Evolutionary conservation across 1,140 invertebrate genomes (phyloP).

Genomic region (Sminthurinus signatus): DNA sequence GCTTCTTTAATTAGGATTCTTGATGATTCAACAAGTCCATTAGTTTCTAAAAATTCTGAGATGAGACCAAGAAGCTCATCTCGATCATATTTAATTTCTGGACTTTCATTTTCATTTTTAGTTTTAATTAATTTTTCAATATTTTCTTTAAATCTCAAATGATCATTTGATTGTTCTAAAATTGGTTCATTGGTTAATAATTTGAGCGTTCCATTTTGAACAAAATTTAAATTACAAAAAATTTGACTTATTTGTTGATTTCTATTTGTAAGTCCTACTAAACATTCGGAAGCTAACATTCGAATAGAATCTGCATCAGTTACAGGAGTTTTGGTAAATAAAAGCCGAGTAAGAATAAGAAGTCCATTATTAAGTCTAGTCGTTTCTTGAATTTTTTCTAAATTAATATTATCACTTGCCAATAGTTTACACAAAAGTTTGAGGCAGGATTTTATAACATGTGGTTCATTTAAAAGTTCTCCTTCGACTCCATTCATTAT

Average conservation of each 20-base stretch:
- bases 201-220: conserved; percentile 88
- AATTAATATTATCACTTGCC: conserved; percentile 63
- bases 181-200: conserved; percentile 89
- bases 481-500: conserved; percentile 78
- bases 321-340: conserved; percentile 88
- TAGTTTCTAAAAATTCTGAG: conserved; percentile 72
- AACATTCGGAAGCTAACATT: conserved; percentile 80
- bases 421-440: conserved; percentile 37
- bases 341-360: conserved; percentile 55
- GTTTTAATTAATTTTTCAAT: conserved; percentile 3
- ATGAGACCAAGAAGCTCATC: conserved; percentile 87
- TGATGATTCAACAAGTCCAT: conserved; percentile 51
- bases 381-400: conserved; percentile 87
- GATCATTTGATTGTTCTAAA: conserved; percentile 7
- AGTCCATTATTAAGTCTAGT: conserved; percentile 55
- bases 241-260: conserved; percentile 87
- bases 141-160: conserved; percentile 3
- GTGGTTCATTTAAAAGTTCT: conserved; percentile 78
- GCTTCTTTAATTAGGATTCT: conserved; percentile 21
- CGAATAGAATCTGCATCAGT: conserved; percentile 93
- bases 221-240: conserved; percentile 88
- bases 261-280: conserved; percentile 83
- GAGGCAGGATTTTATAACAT: conserved; percentile 84
- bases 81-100: conserved; percentile 59
- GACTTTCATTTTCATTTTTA: background rate